Evolutionary conservation across 2,888 invertebrate genomes (phyloP).

Genomic region (Aphrophora alni): DNA sequence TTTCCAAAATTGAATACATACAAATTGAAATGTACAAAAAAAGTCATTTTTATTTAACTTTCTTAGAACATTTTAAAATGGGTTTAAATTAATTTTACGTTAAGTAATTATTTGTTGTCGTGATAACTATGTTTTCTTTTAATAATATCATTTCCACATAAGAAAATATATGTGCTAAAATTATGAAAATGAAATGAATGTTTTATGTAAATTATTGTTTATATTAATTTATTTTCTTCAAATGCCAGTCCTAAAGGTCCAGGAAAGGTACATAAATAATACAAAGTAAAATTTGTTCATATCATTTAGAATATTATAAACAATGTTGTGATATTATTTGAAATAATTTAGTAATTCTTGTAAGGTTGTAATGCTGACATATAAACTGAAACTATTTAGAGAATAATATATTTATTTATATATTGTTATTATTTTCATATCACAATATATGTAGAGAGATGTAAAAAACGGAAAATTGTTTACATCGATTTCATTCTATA

Average conservation of each 20-base stretch:
- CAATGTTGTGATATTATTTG: neutral
- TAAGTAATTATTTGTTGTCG: too few relatives aligned
- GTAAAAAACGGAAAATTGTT: neutral
- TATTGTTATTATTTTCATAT: slow-evolving; percentile 2
- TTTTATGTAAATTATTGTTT: neutral
- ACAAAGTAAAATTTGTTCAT: neutral
- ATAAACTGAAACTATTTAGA: neutral
- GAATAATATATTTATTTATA: neutral
- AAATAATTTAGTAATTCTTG: neutral
- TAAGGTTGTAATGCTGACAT: neutral
- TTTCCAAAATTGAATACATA: too few relatives aligned
- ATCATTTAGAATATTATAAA: neutral
- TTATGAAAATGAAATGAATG: too few relatives aligned
- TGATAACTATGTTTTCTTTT: too few relatives aligned
- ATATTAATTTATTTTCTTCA: neutral
- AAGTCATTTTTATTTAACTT: too few relatives aligned
- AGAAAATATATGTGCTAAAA: too few relatives aligned
- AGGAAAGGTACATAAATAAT: neutral
- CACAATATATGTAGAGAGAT: neutral
- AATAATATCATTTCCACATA: too few relatives aligned
- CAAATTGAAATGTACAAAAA: too few relatives aligned
- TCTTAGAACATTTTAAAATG: too few relatives aligned
- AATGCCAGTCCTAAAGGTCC: neutral
- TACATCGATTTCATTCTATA: neutral
- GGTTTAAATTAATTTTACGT: too few relatives aligned